Evolutionary conservation across 2,797 vertebrate species (phyloP).

Genomic region (Crocodylus rhombifer): DNA sequence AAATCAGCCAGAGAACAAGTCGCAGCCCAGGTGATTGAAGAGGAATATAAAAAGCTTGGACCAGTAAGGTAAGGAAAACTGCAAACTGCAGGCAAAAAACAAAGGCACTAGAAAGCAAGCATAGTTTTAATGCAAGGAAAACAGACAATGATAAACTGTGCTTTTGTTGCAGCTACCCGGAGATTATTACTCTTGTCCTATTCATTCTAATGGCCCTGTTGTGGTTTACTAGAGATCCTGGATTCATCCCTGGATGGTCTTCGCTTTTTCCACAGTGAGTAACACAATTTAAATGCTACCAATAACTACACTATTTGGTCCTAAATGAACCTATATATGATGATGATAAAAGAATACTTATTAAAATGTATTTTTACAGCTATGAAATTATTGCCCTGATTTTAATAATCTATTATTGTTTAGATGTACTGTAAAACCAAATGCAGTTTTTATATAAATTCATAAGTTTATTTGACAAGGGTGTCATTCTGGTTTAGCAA

Average conservation of each 20-base stretch:
- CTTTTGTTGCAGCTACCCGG: conserved; percentile 86
- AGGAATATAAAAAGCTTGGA: conserved; percentile 89
- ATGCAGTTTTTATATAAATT: too few relatives aligned
- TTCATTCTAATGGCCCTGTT: conserved; percentile 90
- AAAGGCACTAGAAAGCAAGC: not conserved
- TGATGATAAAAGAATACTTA: too few relatives aligned
- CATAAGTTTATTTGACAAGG: too few relatives aligned
- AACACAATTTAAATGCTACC: not conserved
- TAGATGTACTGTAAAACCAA: too few relatives aligned
- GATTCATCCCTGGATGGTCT: conserved; percentile 92
- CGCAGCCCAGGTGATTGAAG: conserved; percentile 83
- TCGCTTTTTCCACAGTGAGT: conserved; percentile 89
- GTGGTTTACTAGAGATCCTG: conserved; percentile 92
- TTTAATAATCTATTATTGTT: too few relatives aligned
- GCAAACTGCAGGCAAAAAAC: conserved; percentile 70
- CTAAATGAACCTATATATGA: not conserved
- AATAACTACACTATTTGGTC: not conserved
- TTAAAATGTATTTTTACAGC: too few relatives aligned
- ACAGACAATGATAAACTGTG: conserved; percentile 14
- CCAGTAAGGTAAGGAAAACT: conserved; percentile 83
- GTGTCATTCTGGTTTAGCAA: too few relatives aligned
- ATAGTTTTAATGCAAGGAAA: conserved; percentile 23
- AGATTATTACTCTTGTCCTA: conserved; percentile 87
- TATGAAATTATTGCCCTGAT: too few relatives aligned
- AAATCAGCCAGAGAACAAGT: conserved; percentile 82